phyloP scores from a whole-genome alignment of 1,140 invertebrate species.

The Psilanteris sp. region DNA sequence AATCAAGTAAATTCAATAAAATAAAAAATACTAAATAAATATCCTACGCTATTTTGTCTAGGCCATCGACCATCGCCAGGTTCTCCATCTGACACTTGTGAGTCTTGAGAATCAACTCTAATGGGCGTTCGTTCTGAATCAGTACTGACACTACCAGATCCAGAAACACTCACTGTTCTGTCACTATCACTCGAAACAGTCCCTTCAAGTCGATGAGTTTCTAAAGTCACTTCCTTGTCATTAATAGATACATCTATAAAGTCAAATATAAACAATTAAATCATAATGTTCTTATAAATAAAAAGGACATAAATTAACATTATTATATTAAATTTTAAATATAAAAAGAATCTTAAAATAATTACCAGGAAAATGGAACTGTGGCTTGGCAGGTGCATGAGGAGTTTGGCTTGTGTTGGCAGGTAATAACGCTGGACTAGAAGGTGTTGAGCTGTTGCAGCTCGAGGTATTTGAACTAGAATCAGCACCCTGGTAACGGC shows the following conservation, averaged over 20 bases:
- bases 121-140: constrained; percentile 91
- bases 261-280: no score
- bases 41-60: constrained; percentile 91
- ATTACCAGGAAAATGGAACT: constrained; percentile 93
- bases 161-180: constrained; percentile 88
- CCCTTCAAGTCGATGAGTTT: constrained; percentile 83
- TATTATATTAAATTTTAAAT: background rate
- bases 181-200: constrained; percentile 91
- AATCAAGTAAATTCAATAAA: no score
- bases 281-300: no score
- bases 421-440: constrained; percentile 90
- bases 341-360: background rate
- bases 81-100: constrained; percentile 86
- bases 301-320: no score
- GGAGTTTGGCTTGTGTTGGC: constrained; percentile 80
- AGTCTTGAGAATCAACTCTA: constrained; percentile 92
- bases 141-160: constrained; percentile 85
- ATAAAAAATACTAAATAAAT: constrained; percentile 18
- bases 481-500: constrained; percentile 83
- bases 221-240: constrained; percentile 81
- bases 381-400: constrained; percentile 81
- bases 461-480: constrained; percentile 97
- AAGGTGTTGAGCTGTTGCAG: constrained; percentile 97
- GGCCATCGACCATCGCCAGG: constrained; percentile 86
- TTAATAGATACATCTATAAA: constrained; percentile 78